These are phyloP conservation scores for Proisotoma minuta DNA, from an alignment of 2,888 invertebrate species.

Conservation along the genomic window DNA sequence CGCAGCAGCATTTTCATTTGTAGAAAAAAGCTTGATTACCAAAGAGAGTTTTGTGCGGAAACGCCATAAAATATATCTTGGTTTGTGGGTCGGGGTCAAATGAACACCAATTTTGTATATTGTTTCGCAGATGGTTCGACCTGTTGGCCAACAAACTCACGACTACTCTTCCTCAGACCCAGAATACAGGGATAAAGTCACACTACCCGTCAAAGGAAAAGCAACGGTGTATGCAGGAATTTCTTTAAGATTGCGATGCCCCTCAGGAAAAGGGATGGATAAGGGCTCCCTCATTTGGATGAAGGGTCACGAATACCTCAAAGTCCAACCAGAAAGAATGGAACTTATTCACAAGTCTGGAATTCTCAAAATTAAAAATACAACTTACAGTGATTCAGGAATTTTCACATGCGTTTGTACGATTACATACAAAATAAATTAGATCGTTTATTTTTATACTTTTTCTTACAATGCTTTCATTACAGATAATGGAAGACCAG, in stretches of 20 bases:
- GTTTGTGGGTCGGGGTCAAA: no score
- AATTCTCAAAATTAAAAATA: constrained; percentile 75
- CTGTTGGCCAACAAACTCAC: no score
- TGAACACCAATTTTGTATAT: no score
- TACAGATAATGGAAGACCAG: constrained; percentile 38
- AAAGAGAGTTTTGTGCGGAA: no score
- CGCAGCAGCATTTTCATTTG: no score
- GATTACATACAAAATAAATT: constrained; percentile 18
- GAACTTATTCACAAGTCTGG: constrained; percentile 85
- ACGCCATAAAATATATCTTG: no score
- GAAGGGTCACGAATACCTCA: constrained; percentile 68
- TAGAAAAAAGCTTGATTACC: no score
- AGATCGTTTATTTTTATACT: no score
- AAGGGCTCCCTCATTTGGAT: constrained; percentile 81
- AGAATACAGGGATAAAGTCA: constrained; percentile 73
- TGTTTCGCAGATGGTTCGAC: no score
- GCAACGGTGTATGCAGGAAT: constrained; percentile 87
- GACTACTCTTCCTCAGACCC: no score
- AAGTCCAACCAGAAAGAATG: constrained; percentile 69
- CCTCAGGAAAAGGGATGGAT: constrained; percentile 53
- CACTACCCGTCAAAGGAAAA: constrained; percentile 81
- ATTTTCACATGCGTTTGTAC: constrained; percentile 75
- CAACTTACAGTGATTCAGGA: constrained; percentile 75
- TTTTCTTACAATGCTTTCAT: not conserved
- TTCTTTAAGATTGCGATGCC: constrained; percentile 88